Conservation (phyloP, 2,888 invertebrate species). For the Cartodere bifasciata region DNA sequence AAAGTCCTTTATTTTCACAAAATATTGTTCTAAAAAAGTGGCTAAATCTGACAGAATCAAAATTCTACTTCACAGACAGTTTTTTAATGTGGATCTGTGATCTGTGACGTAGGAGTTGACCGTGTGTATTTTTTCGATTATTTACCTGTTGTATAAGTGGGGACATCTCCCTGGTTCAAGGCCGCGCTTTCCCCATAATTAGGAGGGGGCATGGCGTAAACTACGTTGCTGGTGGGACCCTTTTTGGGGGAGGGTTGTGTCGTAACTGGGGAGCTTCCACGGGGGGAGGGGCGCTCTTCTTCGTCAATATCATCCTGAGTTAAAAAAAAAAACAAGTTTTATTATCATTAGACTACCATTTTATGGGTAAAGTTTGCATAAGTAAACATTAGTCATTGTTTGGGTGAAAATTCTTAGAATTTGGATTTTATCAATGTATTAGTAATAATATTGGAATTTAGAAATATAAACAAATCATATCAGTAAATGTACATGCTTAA, state of each 20-base stretch:
- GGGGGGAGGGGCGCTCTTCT: conserved; percentile 36
- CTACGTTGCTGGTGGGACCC: conserved; percentile 40
- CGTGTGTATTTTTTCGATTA: no score
- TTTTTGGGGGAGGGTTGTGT: conserved; percentile 38
- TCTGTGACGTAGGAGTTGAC: no score
- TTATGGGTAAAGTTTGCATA: no score
- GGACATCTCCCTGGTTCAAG: conserved; percentile 44
- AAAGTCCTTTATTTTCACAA: no score
- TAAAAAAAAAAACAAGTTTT: conserved; percentile 15
- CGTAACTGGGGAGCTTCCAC: conserved; percentile 34
- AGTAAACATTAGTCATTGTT: no score
- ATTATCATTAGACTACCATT: no score
- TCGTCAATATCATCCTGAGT: conserved; percentile 33
- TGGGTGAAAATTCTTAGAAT: conserved; percentile 1
- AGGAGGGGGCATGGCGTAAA: conserved; percentile 48
- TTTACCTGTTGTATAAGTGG: conserved; percentile 40
- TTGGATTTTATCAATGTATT: not conserved
- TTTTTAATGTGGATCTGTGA: no score
- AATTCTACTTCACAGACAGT: no score
- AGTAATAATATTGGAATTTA: conserved; percentile 1
- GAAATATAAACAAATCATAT: no score
- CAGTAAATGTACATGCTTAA: no score
- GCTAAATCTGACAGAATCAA: no score
- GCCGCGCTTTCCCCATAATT: conserved; percentile 56
- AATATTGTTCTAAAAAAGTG: no score